A percentile compares a stretch with the other conserved stretches of the same genome.
Evolutionary conservation across 2,888 invertebrate species (phyloP).

Genomic region (Gari tellinella): DNA sequence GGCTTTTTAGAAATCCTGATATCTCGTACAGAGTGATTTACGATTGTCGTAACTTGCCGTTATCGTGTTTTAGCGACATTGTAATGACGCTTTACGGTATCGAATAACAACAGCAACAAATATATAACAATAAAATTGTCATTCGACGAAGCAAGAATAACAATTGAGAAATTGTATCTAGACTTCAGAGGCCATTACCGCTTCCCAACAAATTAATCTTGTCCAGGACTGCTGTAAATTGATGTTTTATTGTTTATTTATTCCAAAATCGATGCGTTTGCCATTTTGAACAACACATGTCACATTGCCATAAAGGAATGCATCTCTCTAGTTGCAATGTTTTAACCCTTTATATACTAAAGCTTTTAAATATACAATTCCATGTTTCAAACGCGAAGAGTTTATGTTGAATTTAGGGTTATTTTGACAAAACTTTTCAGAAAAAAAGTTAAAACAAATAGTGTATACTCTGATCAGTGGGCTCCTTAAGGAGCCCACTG

Average conservation of each 20-base stretch:
- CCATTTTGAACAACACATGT: conserved; percentile 3
- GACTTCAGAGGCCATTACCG: conserved; percentile 54
- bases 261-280: conserved; percentile 49
- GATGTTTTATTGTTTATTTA: conserved; percentile 57
- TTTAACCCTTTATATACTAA: too few species aligned
- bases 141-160: conserved; percentile 59
- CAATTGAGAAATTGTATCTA: conserved; percentile 61
- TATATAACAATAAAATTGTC: conserved; percentile 63
- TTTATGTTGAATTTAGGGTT: too few species aligned
- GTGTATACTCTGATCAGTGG: too few species aligned
- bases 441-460: too few species aligned
- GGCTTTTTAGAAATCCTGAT: conserved; percentile 57
- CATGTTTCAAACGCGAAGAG: too few species aligned
- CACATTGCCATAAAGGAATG: neutral
- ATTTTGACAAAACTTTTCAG: too few species aligned
- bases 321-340: too few species aligned
- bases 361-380: too few species aligned
- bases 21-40: conserved; percentile 61
- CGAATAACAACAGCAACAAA: conserved; percentile 60
- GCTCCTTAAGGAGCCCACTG: too few species aligned
- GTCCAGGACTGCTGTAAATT: conserved; percentile 43
- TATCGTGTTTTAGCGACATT: conserved; percentile 63
- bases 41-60: conserved; percentile 58
- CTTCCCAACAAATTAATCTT: conserved; percentile 62
- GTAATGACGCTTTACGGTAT: conserved; percentile 62